A percentile compares a stretch with the other conserved stretches of the same genome.
Conservation (phyloP, 1,140 invertebrate genomes). For the Orius insidiosus region DNA sequence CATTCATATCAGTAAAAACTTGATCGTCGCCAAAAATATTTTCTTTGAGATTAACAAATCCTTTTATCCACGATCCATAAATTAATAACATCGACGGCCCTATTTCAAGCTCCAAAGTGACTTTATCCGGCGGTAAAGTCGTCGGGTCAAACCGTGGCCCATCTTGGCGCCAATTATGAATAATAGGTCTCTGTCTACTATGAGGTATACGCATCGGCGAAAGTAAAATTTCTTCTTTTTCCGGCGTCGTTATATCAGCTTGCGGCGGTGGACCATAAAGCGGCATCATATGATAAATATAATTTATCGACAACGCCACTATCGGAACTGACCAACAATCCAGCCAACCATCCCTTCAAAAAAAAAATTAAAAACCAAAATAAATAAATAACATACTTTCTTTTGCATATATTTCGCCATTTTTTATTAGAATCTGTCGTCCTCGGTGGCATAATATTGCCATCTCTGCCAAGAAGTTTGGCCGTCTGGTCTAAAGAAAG, state of each 20-base stretch:
- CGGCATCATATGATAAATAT: slow-evolving; percentile 80
- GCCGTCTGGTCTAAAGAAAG: slow-evolving; percentile 76
- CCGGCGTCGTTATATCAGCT: slow-evolving; percentile 80
- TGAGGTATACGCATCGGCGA: slow-evolving; percentile 79
- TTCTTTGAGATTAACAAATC: slow-evolving; percentile 81
- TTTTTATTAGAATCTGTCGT: slow-evolving; percentile 37
- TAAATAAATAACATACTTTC: slow-evolving; percentile 28
- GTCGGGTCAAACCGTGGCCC: slow-evolving; percentile 70
- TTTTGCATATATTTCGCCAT: slow-evolving; percentile 74
- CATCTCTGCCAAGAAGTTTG: slow-evolving; percentile 63
- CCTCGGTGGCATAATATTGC: slow-evolving; percentile 28
- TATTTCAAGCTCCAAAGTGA: slow-evolving; percentile 81
- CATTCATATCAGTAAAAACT: slow-evolving; percentile 72
- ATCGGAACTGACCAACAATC: slow-evolving; percentile 93
- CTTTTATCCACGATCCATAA: slow-evolving; percentile 76
- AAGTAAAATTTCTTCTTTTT: slow-evolving; percentile 80
- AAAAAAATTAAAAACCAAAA: slow-evolving; percentile 1
- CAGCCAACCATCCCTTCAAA: slow-evolving; percentile 62
- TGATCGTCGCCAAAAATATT: slow-evolving; percentile 94
- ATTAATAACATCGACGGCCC: slow-evolving; percentile 76
- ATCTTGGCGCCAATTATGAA: slow-evolving; percentile 34
- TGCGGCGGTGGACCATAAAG: slow-evolving; percentile 68
- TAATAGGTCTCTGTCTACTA: slow-evolving; percentile 47
- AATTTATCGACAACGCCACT: slow-evolving; percentile 74
- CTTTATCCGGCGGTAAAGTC: slow-evolving; percentile 63